Evolutionary conservation across 2,113 vertebrate genomes (phyloP).

Genomic region (Lonchura striata): DNA sequence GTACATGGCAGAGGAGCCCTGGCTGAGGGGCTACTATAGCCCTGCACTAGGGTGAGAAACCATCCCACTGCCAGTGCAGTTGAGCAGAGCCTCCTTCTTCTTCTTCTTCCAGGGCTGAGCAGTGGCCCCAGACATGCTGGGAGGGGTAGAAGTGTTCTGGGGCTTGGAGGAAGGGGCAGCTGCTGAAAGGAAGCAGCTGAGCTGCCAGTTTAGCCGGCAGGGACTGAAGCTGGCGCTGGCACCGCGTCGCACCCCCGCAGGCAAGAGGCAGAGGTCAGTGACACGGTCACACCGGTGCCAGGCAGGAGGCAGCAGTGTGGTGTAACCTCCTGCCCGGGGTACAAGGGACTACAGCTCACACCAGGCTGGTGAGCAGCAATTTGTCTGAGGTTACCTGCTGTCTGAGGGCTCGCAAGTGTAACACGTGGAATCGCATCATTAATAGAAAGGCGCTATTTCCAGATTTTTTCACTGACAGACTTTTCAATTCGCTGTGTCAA

Average conservation of each 20-base stretch:
- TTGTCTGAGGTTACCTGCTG: background rate
- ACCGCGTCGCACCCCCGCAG: background rate
- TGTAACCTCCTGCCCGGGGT: background rate
- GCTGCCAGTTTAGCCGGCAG: background rate
- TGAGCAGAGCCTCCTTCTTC: background rate
- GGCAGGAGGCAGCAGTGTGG: background rate
- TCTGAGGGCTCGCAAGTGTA: background rate
- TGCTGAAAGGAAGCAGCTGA: background rate
- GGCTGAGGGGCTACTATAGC: background rate
- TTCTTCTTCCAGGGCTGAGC: background rate
- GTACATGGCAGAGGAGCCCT: background rate
- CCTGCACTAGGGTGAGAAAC: background rate
- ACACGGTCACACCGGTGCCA: background rate
- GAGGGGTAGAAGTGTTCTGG: background rate
- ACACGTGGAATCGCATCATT: background rate
- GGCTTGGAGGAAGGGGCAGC: background rate
- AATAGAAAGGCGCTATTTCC: background rate
- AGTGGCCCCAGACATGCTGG: background rate
- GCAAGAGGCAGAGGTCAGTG: background rate
- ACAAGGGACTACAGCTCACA: background rate
- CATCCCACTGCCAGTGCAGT: fast-evolving
- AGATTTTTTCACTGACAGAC: background rate
- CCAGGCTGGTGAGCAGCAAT: background rate
- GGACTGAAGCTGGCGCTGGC: background rate
- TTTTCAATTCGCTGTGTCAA: background rate